phyloP scores from a whole-genome alignment of 2,888 invertebrate species.

The Melieria omissa region DNA sequence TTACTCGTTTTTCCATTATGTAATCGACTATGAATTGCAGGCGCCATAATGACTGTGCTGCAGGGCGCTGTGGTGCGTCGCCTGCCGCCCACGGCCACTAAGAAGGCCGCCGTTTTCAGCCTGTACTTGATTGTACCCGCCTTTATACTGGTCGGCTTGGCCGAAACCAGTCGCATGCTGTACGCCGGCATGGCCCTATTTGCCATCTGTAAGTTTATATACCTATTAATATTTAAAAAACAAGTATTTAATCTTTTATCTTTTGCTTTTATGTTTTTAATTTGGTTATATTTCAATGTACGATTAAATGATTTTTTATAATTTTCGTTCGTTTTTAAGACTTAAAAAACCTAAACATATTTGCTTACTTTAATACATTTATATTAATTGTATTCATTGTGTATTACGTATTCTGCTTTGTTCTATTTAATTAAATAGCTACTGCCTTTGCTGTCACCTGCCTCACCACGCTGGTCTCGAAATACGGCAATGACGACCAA shows the following conservation, averaged over 20 bases:
- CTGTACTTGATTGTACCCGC: conserved; percentile 87
- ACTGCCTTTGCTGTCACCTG: conserved; percentile 96
- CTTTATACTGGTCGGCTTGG: conserved; percentile 85
- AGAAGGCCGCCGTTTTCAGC: conserved; percentile 78
- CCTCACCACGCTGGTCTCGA: conserved; percentile 92
- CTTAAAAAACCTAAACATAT: no score
- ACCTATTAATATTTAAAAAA: no score
- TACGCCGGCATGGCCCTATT: conserved; percentile 88
- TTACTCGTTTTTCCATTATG: background rate
- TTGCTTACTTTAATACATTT: background rate
- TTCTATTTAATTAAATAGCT: conserved; percentile 68
- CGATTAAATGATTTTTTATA: no score
- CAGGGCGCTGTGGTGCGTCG: conserved; percentile 91
- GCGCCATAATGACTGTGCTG: conserved; percentile 86
- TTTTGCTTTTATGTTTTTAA: no score
- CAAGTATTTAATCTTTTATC: no score
- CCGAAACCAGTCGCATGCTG: conserved; percentile 72
- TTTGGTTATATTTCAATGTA: no score
- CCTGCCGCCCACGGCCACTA: conserved; percentile 78
- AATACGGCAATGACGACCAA: conserved; percentile 81
- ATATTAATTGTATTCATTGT: background rate
- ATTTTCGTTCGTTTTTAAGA: no score
- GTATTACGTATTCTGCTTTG: conserved; percentile 1
- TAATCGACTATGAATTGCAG: conserved; percentile 59
- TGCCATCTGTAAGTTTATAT: conserved; percentile 81